Evolutionary conservation across 2,888 invertebrate species (phyloP), one percentile per base, ranked within the genome.

Genomic region (Dexiosoma caninum): DNA sequence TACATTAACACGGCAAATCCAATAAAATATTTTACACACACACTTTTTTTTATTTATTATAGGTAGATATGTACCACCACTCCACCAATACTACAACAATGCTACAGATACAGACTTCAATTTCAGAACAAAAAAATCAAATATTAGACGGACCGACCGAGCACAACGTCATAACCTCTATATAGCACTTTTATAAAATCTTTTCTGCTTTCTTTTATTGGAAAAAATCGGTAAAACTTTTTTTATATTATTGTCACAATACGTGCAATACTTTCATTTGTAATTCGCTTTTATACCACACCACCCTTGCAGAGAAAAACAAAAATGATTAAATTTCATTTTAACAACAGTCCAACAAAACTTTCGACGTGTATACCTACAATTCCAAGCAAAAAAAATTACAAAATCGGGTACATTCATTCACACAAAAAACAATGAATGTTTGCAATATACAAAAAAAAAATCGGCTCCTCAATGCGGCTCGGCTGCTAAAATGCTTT

Each of bases 81-180:
- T 69, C 55, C 69, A 70, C 79, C 42, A 74, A 70, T 37, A 42
- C 46, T 57, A 51, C 67, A 49, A 57, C 49, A 74, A 19, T 44
- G 53, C 55, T 71, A 71, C 71, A 76, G 80, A 76, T 76, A 80
- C 80, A 80, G 76, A 71, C 70, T 71, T 70, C 51, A 57, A 51
- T 7, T 37, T 70, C n/a, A 66, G 21, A 40, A 40, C 14, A 10
- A 40, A 42, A 49, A 51, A 60, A 44, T 57, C 7, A 14, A 62
- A 64, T 62, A 53, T 69, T 49, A 51, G 51, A 67, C 72, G 21
- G 40, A 78, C 71, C 27, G 19, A 69, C 21, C 30, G 32, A n/a
- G n/a, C n/a, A 49, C 69, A 60, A 59, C 80, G 71, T 76, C 80
- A 71, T 80, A 71, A 66, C 70, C 64, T 66, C 59, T 53, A 40